Percentiles rank a stretch among this genome's conserved stretches.
Evolutionary conservation across 2,888 invertebrate genomes (phyloP).

Genomic region (Cephonodes hylas): DNA sequence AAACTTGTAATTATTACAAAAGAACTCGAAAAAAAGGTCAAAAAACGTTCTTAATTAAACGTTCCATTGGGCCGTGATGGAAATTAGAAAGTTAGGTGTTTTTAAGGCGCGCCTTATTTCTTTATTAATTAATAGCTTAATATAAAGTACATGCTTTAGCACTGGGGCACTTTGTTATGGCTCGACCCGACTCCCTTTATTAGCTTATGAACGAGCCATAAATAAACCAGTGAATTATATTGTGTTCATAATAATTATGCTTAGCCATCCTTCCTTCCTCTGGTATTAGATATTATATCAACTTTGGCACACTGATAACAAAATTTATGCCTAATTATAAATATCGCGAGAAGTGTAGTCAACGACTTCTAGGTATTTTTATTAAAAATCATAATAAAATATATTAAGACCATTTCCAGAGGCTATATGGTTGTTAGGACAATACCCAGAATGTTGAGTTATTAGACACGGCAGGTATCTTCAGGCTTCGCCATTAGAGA

Average conservation of each 20-base stretch:
- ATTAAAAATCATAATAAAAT: no score
- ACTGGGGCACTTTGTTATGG: conserved; percentile 23
- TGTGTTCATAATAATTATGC: conserved; percentile 7
- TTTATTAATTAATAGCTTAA: conserved; percentile 51
- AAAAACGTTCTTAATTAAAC: conserved; percentile 48
- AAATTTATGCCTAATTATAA: no score
- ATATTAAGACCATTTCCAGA: no score
- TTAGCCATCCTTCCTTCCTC: background rate
- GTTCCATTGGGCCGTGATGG: conserved; percentile 40
- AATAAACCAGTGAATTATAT: conserved; percentile 19
- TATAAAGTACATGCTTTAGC: conserved; percentile 37
- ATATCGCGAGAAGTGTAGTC: no score
- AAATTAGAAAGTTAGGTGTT: conserved; percentile 48
- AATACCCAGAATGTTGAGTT: no score
- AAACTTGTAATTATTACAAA: conserved; percentile 48
- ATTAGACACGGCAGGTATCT: no score
- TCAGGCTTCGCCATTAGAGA: no score
- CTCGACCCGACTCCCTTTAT: conserved; percentile 17
- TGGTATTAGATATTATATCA: no score
- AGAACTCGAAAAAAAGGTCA: conserved; percentile 31
- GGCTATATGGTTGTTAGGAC: no score
- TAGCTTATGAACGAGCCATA: conserved; percentile 21
- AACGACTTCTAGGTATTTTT: no score
- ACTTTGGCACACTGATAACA: no score
- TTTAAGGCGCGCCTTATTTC: conserved; percentile 32